phyloP scores from a whole-genome alignment of 2,797 vertebrate genomes.

The Coccyzus lansbergi region DNA sequence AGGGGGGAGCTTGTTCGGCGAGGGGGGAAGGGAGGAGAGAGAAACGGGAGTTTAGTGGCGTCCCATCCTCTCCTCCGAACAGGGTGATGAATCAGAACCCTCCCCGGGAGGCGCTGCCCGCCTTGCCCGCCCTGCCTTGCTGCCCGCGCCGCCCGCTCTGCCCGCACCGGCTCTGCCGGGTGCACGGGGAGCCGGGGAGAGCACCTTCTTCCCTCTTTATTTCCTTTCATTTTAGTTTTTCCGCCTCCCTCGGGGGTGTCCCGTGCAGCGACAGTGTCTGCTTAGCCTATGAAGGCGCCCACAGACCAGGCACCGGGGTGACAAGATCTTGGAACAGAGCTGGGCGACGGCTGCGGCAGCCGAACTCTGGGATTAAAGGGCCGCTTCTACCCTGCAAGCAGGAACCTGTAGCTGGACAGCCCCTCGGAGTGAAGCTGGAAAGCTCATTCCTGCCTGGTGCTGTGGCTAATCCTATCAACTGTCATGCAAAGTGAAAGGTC shows the following conservation, averaged over 20 bases:
- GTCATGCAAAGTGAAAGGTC: not conserved
- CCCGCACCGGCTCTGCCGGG: not conserved
- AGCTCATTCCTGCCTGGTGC: not conserved
- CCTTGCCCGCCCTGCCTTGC: not conserved
- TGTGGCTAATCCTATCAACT: not conserved
- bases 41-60: slow-evolving; percentile 34
- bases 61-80: not conserved
- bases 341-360: not conserved
- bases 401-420: slow-evolving; percentile 26
- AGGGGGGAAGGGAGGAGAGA: slow-evolving; percentile 41
- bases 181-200: not conserved
- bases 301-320: not conserved
- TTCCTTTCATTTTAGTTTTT: not conserved
- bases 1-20: not conserved
- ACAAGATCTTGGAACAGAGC: not conserved
- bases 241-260: not conserved
- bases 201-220: not conserved
- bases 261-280: not conserved
- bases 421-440: not conserved
- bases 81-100: slow-evolving; percentile 13
- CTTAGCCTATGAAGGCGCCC: not conserved
- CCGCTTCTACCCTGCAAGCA: not conserved
- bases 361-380: not conserved
- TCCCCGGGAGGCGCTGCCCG: not conserved
- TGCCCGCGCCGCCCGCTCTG: not conserved